Base-by-base conservation (phyloP, 2,888 invertebrate species). In the Amaurobius ferox region DNA sequence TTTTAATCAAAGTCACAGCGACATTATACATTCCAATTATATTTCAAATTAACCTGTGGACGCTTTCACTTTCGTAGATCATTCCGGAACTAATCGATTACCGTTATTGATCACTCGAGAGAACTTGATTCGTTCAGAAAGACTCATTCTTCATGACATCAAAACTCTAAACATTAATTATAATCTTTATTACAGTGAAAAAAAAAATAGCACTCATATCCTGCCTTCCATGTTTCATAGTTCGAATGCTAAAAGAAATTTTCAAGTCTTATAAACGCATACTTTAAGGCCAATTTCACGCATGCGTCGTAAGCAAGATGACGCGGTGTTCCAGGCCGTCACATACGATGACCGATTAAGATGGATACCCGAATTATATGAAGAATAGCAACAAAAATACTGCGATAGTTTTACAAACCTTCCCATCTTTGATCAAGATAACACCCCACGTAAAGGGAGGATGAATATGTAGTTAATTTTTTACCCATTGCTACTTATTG, bases 361-460 rank as follows among this genome's bases (percentile, higher is more conserved):
- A 81, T 68, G 44, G 68, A 81, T 81, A 16, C 39, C 30, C 61
- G 68, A 81, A 74, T 74, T 81, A 81, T 30, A 35, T 62, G 61
- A 61, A 61, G 16, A 40, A 73, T 44, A 73, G 67, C 28, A 32
- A 44, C n/a, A 66, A 70, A 29, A 62, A 62, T 19, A 7, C 11
- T 11, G n/a, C 40, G 68, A 81, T 74, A 55, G 62, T 62, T 81
- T 74, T 32, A 62, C 29, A 79, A 62, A 71, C 66, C 30, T 29
- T 48, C 72, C 28, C 64, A 29, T 30, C 40, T 73, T 61, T 70
- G 74, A 81, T 81, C 81, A 81, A 81, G 74, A 74, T 81, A 70
- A 81, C 68, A 62, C n/a, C 74, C 81, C 62, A 81, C 74, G 61
- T 81, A 61, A 62, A 32, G 9, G 55, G 23, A 55, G 55, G 55